Base-by-base conservation (phyloP, 2,113 vertebrate species). In the Burhinus bistriatus region DNA sequence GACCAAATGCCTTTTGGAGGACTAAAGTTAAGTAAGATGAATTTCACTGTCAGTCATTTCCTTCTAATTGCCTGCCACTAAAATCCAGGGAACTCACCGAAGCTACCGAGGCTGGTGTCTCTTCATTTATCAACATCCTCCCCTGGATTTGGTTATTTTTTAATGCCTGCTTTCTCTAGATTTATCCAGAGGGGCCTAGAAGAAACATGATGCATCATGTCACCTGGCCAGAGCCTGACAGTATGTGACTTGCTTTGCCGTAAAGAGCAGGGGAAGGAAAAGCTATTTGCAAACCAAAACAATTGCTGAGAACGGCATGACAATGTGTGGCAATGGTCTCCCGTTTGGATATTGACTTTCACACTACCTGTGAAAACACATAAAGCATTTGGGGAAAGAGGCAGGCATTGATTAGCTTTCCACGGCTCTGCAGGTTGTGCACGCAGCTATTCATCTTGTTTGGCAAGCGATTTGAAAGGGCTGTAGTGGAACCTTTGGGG, bases 331-430 rank as follows among this genome's bases (percentile, higher is more conserved):
- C 89, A 80, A 17, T 40, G 54, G 49, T 49, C 54, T 85, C 42
- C 78, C 54, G 9, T 92, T 95, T 95, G 62, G 44, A 49, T 93
- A 97, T 91, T 82, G 92, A 95, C 52, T 84, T 95, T 87, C 12
- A 15, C 38, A 18, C 64, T 68, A 76, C 81, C 70, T 89, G 44
- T 87, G 89, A 91, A 95, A 91, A 38, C 45, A 54, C 25, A 84
- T 70, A 89, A 96, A 91, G 22, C 36, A 65, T 79, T 76, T 92
- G 51, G 94, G 73, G 71, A 91, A 85, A 59, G 78, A 87, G 42
- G 16, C 26, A 89, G 45, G 20, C 84, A 97, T 94, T 83, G 93
- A 95, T 96, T 95, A 96, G 32, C 78, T 94, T 92, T 96, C 91
- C 42, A 85, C 15, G 3, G 51, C 72, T 81, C 88, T 78, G 64